Conservation (phyloP, 2,797 vertebrate genomes). For the Carcharodon carcharias region DNA sequence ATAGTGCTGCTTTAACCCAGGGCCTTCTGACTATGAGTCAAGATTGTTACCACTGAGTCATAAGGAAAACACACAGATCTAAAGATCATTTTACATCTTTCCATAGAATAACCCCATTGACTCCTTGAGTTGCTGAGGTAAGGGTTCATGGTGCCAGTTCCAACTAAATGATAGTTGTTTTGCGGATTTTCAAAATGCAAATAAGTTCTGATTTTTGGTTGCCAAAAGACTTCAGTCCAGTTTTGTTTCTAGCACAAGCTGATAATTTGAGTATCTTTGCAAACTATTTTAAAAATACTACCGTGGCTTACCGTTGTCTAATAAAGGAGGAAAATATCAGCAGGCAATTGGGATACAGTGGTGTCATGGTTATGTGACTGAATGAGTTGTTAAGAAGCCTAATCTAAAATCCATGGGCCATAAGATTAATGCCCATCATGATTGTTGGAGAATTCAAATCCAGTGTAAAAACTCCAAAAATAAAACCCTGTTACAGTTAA, state of each 20-base stretch:
- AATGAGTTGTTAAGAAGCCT: neutral
- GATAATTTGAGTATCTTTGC: no score
- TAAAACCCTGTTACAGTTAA: no score
- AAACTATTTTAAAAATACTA: neutral
- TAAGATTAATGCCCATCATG: neutral
- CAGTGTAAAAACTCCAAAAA: no score
- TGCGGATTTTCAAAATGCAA: neutral
- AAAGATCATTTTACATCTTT: neutral
- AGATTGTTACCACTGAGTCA: no score
- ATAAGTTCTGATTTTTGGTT: neutral
- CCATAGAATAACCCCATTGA: neutral
- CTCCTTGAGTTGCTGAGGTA: neutral
- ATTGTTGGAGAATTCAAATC: no score
- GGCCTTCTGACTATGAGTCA: no score
- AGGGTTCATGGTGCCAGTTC: neutral
- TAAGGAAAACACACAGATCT: neutral
- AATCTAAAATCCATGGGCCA: neutral
- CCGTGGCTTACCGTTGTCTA: neutral
- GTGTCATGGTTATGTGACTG: neutral
- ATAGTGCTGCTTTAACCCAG: no score
- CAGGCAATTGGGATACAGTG: neutral
- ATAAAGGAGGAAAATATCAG: neutral
- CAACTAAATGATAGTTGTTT: neutral
- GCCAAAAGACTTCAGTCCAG: neutral
- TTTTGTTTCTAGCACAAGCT: neutral